These are phyloP conservation scores for Turritopsis dohrnii DNA, from an alignment of 30 jellyfish, hydroid and myxozoan genomes.

Conservation along the genomic window DNA sequence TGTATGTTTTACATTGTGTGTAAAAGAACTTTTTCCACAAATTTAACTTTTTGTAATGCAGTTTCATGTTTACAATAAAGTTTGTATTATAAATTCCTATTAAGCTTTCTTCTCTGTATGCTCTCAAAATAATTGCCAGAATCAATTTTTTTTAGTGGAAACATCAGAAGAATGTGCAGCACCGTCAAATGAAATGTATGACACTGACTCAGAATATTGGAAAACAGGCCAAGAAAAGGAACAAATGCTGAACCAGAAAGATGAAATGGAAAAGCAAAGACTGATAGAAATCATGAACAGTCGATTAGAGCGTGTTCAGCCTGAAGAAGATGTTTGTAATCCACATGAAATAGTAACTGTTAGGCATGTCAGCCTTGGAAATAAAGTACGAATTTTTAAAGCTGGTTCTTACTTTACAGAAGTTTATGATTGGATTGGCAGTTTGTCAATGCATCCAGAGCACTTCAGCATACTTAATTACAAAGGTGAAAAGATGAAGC, in stretches of 20 bases:
- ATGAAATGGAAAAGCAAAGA: not conserved
- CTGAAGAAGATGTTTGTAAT: not conserved
- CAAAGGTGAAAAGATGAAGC: no score
- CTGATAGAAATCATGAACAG: not conserved
- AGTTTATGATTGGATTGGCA: slow-evolving; percentile 4
- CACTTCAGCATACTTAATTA: not conserved
- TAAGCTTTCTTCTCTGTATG: not conserved
- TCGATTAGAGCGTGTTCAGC: not conserved
- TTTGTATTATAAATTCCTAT: not conserved
- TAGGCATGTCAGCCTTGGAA: not conserved
- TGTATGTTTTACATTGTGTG: no score
- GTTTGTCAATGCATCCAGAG: not conserved
- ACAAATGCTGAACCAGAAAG: not conserved
- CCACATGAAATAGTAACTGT: not conserved
- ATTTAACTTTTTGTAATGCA: no score
- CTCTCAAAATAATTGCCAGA: not conserved
- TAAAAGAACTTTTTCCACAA: no score
- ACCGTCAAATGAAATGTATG: not conserved
- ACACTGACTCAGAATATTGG: not conserved
- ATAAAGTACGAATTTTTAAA: not conserved
- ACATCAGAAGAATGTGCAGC: not conserved
- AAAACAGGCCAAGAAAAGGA: not conserved
- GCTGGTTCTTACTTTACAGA: not conserved
- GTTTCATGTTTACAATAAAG: no score
- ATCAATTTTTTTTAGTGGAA: not conserved